phyloP scores from a whole-genome alignment of 2,113 vertebrate genomes.

The Macaca nemestrina region DNA sequence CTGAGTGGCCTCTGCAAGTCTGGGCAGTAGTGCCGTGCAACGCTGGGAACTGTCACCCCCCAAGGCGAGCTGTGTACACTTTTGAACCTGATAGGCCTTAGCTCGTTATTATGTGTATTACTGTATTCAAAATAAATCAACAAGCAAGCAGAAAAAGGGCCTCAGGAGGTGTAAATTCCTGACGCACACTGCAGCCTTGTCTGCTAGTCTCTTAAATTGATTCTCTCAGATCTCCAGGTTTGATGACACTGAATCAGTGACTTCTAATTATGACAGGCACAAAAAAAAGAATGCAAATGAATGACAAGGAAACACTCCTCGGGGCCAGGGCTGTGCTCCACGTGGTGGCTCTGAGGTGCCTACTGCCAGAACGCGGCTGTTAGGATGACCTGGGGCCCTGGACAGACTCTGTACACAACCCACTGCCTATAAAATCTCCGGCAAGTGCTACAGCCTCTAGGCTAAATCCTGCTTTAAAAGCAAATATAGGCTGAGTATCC shows the following conservation, averaged over 20 bases:
- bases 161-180: too few species aligned
- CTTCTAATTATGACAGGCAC: neutral
- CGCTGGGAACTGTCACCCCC: too few species aligned
- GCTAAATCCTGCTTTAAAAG: too few species aligned
- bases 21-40: too few species aligned
- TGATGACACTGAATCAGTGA: neutral
- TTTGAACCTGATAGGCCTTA: neutral
- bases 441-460: neutral
- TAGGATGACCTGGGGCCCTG: neutral
- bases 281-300: neutral
- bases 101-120: accelerated
- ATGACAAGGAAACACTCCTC: too few species aligned
- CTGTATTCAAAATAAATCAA: neutral
- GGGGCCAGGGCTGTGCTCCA: neutral
- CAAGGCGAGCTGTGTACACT: accelerated
- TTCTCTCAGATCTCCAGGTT: neutral
- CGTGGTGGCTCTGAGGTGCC: accelerated
- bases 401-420: accelerated
- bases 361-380: accelerated
- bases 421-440: neutral
- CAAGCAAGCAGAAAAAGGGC: neutral
- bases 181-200: accelerated
- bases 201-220: neutral
- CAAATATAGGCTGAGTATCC: neutral
- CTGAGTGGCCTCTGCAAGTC: neutral